Evolutionary conservation across 2,113 vertebrate genomes (phyloP).

Genomic region (Ailurus styani): DNA sequence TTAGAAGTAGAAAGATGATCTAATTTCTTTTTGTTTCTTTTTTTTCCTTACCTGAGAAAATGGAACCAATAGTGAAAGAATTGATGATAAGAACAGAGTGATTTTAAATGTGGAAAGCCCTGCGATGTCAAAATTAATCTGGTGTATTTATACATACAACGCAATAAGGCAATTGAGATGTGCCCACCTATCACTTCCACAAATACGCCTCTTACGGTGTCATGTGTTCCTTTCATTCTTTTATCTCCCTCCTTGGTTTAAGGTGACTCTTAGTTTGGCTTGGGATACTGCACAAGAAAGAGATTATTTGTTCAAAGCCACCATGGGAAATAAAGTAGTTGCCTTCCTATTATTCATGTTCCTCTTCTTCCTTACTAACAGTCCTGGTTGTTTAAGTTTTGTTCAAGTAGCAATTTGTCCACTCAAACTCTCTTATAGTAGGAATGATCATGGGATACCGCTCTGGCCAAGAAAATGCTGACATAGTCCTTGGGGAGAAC

Average conservation of each 20-base stretch:
- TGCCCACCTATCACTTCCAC: background rate
- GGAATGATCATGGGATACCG: background rate
- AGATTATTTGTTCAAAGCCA: background rate
- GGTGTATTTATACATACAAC: background rate
- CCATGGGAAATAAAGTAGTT: background rate
- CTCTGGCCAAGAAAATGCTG: background rate
- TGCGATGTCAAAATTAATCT: background rate
- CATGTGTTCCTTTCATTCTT: background rate
- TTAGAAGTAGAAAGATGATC: slow-evolving; percentile 43
- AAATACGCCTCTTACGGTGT: background rate
- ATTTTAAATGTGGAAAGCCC: background rate
- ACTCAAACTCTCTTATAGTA: background rate
- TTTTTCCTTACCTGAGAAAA: background rate
- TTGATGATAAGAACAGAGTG: background rate
- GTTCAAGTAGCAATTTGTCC: background rate
- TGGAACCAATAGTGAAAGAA: background rate
- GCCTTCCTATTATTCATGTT: background rate
- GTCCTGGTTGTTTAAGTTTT: background rate
- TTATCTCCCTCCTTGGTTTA: background rate
- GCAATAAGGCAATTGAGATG: background rate
- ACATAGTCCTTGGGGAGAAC: background rate
- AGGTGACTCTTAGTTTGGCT: background rate
- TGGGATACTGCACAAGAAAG: background rate
- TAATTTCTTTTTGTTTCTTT: slow-evolving; percentile 33
- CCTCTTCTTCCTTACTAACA: background rate